Conservation (phyloP, 2,113 vertebrate genomes). For the Ardeotis arabs region DNA sequence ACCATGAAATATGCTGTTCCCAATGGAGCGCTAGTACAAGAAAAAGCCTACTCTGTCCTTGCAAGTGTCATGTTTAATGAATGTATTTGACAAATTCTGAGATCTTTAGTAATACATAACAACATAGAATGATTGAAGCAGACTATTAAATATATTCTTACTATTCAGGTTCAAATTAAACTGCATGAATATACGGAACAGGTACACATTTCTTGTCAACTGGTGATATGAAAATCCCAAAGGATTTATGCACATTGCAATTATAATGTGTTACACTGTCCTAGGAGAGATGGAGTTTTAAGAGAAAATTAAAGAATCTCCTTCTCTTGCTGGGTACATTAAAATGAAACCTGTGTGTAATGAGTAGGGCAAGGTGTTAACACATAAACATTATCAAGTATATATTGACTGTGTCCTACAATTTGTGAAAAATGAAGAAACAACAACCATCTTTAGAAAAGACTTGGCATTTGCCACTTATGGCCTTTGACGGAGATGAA, state of each 20-base stretch:
- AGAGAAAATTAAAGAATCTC: not conserved
- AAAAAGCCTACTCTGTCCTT: not conserved
- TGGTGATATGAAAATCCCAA: not conserved
- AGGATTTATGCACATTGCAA: not conserved
- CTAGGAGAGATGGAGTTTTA: not conserved
- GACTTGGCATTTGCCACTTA: not conserved
- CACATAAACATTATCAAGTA: not conserved
- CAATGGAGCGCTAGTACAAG: conserved; percentile 42
- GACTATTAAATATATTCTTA: conserved; percentile 39
- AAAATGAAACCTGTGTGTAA: not conserved
- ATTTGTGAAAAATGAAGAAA: not conserved
- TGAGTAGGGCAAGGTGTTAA: not conserved
- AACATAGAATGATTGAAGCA: conserved; percentile 31
- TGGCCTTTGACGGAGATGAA: not conserved
- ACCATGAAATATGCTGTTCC: conserved; percentile 37
- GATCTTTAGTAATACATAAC: conserved; percentile 34
- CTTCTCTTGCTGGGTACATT: not conserved
- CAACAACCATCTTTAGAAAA: not conserved
- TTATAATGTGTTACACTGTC: not conserved
- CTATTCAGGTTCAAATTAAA: conserved; percentile 24
- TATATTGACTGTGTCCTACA: not conserved
- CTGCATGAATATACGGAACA: conserved; percentile 6
- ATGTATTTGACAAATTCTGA: conserved; percentile 59
- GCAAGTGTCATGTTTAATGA: conserved; percentile 63
- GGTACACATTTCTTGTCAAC: not conserved